Base-by-base conservation (phyloP, 2,113 vertebrate genomes). In the Poeciliopsis turrubarensis region DNA sequence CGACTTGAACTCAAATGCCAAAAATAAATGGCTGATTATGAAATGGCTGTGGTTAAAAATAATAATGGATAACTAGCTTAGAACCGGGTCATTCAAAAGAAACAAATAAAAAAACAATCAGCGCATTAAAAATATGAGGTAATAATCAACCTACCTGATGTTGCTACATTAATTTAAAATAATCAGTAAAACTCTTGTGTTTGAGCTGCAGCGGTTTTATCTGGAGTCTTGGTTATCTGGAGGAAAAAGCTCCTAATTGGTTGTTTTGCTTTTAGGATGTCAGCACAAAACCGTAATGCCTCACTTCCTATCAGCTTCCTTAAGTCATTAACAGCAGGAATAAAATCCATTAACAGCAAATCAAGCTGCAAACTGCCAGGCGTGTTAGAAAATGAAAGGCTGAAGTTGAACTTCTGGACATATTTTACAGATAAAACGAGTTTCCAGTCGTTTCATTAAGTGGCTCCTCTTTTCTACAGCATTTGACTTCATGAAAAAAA, bases 281-380 rank as follows among this genome's bases (percentile, higher is more conserved):
- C 81, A 78, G 65, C 73, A 70, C 26, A 27, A 72, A 81, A 60
- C 60, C 60, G 54, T 75, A 84, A 85, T 68, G 77, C 68, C 34
- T 41, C 26, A 65, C 83, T 78, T 84, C 77, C 78, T 82, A 30
- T 83, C 83, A 81, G 75, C 63, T 41, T 73, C 69, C 63, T 51
- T 34, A 64, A 85, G 5, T 78, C 81, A 85, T 80, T 91, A 91
- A 63, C 72, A 29, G 31, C 72, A 74, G 27, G 60, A 61, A 76
- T 66, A 65, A 69, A 82, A 68, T 66, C 68, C 62, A 84, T 85
- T 80, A 77, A 66, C 68, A 39, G 78, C 81, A 83, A 72, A 87
- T 86, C 63, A 30, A 76, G 68, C 77, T 67, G 81, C 75, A 80
- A 79, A 89, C 79, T 85, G 78, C 66, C 15, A 25, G 26, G 72